Conservation (phyloP, 2,797 vertebrate genomes). For the Rhinophrynus dorsalis region DNA sequence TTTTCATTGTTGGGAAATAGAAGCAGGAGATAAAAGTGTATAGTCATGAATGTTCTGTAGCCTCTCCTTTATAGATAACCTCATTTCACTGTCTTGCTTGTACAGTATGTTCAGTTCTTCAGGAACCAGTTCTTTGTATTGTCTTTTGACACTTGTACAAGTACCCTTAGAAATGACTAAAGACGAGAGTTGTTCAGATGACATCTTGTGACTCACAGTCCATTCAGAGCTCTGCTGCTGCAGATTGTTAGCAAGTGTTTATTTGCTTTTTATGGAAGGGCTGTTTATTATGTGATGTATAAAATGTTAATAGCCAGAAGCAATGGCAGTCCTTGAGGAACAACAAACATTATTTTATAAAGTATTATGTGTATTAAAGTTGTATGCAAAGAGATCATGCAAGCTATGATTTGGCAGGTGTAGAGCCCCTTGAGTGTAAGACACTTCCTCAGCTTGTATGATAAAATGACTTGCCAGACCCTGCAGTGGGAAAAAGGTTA, state of each 20-base stretch:
- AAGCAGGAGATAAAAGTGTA: too few relatives aligned
- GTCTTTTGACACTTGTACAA: neutral
- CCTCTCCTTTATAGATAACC: neutral
- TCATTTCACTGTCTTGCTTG: neutral
- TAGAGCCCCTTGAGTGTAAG: neutral
- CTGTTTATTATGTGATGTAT: neutral
- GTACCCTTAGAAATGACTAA: neutral
- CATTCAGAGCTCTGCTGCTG: neutral
- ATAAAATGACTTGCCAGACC: neutral
- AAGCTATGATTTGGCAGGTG: neutral
- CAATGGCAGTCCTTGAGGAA: neutral
- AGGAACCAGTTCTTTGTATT: neutral
- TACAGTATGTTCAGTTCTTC: neutral
- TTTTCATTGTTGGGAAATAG: too few relatives aligned
- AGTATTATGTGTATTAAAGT: neutral
- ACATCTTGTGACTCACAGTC: neutral
- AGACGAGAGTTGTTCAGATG: neutral
- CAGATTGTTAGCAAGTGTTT: neutral
- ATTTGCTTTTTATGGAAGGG: neutral
- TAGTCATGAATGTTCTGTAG: too few relatives aligned
- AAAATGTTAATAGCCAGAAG: neutral
- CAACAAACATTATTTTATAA: neutral
- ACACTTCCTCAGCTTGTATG: neutral
- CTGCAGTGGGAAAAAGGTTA: neutral
- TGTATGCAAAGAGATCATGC: neutral